Base-by-base conservation (phyloP, 1,140 invertebrate species). In the Ceratosolen fusciceps region DNA sequence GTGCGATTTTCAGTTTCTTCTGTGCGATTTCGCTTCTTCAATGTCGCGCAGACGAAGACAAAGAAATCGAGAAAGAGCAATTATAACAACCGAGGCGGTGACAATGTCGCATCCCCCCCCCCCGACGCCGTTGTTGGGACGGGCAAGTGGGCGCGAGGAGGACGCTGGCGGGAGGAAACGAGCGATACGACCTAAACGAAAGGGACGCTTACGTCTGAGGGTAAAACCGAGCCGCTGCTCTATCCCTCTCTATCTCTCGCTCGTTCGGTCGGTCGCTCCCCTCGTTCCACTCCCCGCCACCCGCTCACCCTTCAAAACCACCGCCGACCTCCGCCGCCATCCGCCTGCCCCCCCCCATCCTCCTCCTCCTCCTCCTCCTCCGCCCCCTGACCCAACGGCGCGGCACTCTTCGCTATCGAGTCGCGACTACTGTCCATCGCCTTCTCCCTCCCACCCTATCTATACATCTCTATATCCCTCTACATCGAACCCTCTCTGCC, bases 11-110 rank as follows among this genome's bases (percentile, higher is more conserved):
- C n/a, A 26, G 0, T 49, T 71, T 39, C 43, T 19, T 39, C 16
- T 54, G 29, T 67, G 14, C 34, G 34, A 19, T 21, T 52, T 14
- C 3, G 10, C 9, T 1, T n/a, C n/a, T n/a, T n/a, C n/a, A n/a
- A n/a, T n/a, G n/a, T 62, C 31, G n/a, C 26, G 4, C 12, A 71
- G 21, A 56, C 4, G 37, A 73, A 39, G 47, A 56, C 1, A 56
- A 73, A 39, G 29, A 39, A 72, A 72, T 24, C 52, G 29, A 56
- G 9, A 37, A 5, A 58, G 43, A 56, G 52, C 49, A 73, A 73
- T 73, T 73, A 39, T 73, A 34, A 56, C 71, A 31, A n/a, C 21
- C 5, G 16, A 12, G 3, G 29, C n/a, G n/a, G n/a, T n/a, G n/a
- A 52, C 47, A 24, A 31, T 39, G 21, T 56, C 34, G 21, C 49